A percentile compares a stretch with the other conserved stretches of the same genome.
Conservation (phyloP, 2,113 vertebrate species). For the Lepus europaeus region DNA sequence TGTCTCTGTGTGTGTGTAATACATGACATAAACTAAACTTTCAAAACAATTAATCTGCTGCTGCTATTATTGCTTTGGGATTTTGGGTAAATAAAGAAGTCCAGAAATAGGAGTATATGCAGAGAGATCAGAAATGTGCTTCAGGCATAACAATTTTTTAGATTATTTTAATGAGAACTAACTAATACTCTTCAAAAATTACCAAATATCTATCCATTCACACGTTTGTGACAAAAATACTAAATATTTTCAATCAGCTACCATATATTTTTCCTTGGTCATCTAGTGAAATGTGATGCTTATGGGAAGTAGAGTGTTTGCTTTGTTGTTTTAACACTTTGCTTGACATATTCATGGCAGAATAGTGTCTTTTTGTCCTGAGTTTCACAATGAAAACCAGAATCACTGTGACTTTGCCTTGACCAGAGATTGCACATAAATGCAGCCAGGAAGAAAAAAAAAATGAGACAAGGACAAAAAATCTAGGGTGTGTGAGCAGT, state of each 20-base stretch:
- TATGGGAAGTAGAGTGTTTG: neutral
- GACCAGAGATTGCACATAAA: slow-evolving; percentile 13
- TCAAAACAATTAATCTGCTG: neutral
- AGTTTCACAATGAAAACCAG: neutral
- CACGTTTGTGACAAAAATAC: neutral
- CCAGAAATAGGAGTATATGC: neutral
- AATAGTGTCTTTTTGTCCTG: neutral
- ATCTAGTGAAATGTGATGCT: neutral
- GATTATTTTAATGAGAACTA: neutral
- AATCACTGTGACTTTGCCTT: slow-evolving; percentile 47
- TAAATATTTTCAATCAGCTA: neutral
- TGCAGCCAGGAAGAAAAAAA: neutral
- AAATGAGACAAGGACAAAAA: slow-evolving; percentile 34
- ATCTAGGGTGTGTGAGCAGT: neutral
- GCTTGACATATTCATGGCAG: neutral
- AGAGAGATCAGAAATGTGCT: neutral
- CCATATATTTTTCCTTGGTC: neutral
- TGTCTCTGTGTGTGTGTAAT: neutral
- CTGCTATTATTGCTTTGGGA: neutral
- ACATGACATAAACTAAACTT: neutral
- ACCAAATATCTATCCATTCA: neutral
- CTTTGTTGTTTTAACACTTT: neutral
- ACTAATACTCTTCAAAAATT: neutral
- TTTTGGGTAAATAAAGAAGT: neutral
- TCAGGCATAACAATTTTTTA: neutral